Percentiles rank a stretch among this genome's conserved stretches.
phyloP scores from a whole-genome alignment of 2,113 vertebrate species.

The Tor tambroides region DNA sequence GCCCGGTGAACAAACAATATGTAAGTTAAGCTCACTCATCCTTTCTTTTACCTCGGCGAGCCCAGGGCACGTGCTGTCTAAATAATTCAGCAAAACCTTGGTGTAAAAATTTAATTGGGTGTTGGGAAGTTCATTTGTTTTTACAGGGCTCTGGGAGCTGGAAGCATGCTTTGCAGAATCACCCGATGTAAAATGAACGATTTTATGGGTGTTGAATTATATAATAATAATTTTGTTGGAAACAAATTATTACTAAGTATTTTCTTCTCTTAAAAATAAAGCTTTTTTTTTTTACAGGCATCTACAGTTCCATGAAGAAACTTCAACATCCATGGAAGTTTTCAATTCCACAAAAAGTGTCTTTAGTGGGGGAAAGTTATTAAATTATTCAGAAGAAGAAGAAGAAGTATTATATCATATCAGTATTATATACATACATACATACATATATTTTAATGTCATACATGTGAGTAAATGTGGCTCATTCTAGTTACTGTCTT shows the following conservation, averaged over 20 bases:
- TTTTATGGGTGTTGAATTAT: not conserved
- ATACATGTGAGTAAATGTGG: not conserved
- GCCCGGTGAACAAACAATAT: conserved; percentile 43
- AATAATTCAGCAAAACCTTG: conserved; percentile 59
- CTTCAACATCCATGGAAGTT: too few relatives aligned
- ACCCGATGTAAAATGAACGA: not conserved
- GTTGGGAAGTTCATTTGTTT: conserved; percentile 54
- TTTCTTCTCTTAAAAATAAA: too few relatives aligned
- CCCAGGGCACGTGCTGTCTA: conserved; percentile 45
- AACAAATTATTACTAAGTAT: not conserved
- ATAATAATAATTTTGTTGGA: not conserved
- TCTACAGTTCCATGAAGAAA: too few relatives aligned
- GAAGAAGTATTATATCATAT: too few relatives aligned
- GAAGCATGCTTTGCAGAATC: not conserved
- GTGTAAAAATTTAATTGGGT: conserved; percentile 57
- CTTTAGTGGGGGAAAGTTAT: too few relatives aligned
- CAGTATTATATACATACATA: not conserved
- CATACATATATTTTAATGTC: not conserved
- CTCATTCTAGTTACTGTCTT: not conserved
- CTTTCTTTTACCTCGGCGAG: conserved; percentile 52
- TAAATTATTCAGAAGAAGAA: too few relatives aligned
- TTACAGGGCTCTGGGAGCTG: conserved; percentile 23
- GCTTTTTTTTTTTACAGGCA: too few relatives aligned
- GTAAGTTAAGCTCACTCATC: conserved; percentile 63
- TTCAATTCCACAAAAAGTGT: too few relatives aligned